A percentile compares a stretch with the other conserved stretches of the same genome.
phyloP scores from a whole-genome alignment of 1,140 invertebrate genomes.

The Procambarus virginalis region DNA sequence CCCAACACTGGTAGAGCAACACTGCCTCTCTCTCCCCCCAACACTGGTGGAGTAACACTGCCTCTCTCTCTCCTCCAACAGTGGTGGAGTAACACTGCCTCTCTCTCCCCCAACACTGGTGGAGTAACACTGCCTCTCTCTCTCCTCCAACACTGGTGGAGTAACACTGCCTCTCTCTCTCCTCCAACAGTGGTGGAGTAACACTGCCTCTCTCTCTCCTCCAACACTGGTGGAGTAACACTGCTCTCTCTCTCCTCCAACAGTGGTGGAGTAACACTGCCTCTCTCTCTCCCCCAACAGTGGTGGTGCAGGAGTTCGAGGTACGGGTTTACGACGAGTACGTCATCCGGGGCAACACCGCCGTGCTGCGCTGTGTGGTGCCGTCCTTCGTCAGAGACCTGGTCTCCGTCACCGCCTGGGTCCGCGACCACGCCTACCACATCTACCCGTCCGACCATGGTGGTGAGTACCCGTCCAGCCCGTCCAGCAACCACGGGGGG shows the following conservation, averaged over 20 bases:
- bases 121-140: too few species aligned
- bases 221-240: too few species aligned
- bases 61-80: too few species aligned
- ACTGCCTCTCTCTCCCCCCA: too few species aligned
- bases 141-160: too few species aligned
- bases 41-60: too few species aligned
- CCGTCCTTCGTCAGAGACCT: slow-evolving; percentile 95
- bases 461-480: slow-evolving; percentile 30
- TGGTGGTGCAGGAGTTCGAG: slow-evolving; percentile 71
- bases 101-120: too few species aligned
- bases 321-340: slow-evolving; percentile 85
- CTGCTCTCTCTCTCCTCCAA: too few species aligned
- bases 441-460: slow-evolving; percentile 52
- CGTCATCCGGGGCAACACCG: slow-evolving; percentile 92
- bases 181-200: not conserved
- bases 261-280: not conserved
- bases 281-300: slow-evolving; percentile 51
- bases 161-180: not conserved
- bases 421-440: slow-evolving; percentile 48
- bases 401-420: slow-evolving; percentile 90
- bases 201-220: not conserved
- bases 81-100: too few species aligned
- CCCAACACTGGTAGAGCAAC: too few species aligned
- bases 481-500: too few species aligned
- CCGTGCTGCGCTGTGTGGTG: slow-evolving; percentile 92